Percentiles rank a stretch among this genome's conserved stretches.
phyloP scores from a whole-genome alignment of 2,113 vertebrate genomes.

The Enhydra lutris region DNA sequence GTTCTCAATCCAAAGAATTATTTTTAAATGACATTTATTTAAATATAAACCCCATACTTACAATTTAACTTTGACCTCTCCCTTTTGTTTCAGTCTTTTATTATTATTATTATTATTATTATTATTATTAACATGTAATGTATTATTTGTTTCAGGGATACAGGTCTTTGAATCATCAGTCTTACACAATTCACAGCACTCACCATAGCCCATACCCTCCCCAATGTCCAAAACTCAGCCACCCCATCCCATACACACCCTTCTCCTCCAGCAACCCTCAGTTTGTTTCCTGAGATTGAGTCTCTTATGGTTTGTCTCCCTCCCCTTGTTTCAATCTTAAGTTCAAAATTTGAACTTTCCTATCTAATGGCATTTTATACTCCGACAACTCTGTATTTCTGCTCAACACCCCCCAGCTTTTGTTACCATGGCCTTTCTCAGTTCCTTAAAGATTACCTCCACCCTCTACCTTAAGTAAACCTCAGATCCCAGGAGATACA shows the following conservation, averaged over 20 bases:
- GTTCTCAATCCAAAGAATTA: neutral
- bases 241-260: too few species aligned
- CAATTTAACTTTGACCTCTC: neutral
- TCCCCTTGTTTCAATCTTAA: too few species aligned
- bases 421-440: neutral
- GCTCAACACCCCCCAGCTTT: neutral
- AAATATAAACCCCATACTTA: neutral
- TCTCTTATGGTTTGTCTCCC: too few species aligned
- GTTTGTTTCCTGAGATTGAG: too few species aligned
- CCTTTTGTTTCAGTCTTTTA: neutral
- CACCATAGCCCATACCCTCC: too few species aligned
- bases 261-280: too few species aligned
- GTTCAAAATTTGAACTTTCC: neutral
- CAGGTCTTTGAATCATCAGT: too few species aligned
- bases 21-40: neutral
- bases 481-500: neutral
- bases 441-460: neutral
- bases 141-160: too few species aligned
- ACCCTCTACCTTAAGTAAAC: neutral
- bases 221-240: too few species aligned
- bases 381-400: neutral
- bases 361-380: neutral
- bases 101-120: too few species aligned
- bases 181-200: too few species aligned
- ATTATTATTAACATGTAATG: too few species aligned